Evolutionary conservation across 1,140 invertebrate species (phyloP).

Genomic region (Octopus bimaculoides): DNA sequence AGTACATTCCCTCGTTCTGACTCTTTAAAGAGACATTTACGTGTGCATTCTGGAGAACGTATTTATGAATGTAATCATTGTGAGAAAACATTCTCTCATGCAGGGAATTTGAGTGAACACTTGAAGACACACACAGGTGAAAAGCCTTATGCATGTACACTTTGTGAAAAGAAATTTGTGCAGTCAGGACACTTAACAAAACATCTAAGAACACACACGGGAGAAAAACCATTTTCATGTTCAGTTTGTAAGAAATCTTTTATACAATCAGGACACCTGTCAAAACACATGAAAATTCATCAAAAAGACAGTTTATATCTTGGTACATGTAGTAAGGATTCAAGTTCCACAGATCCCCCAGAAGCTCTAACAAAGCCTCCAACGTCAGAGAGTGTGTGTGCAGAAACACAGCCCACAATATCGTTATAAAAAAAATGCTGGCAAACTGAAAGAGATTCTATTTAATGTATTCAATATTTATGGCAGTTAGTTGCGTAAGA

Average conservation of each 20-base stretch:
- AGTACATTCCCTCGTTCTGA: slow-evolving; percentile 44
- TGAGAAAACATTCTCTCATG: slow-evolving; percentile 31
- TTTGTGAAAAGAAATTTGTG: slow-evolving; percentile 46
- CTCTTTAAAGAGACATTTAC: slow-evolving; percentile 34
- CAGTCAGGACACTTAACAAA: slow-evolving; percentile 39
- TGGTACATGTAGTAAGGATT: too few relatives aligned
- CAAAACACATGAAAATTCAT: slow-evolving; percentile 62
- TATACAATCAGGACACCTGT: slow-evolving; percentile 78
- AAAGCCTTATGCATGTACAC: slow-evolving; percentile 50
- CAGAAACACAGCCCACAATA: too few relatives aligned
- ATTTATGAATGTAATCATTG: slow-evolving; percentile 41
- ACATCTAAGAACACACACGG: slow-evolving; percentile 54
- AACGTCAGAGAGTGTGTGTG: too few relatives aligned
- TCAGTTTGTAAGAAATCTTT: slow-evolving; percentile 45
- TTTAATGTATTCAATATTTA: too few relatives aligned
- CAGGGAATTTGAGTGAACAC: slow-evolving; percentile 44
- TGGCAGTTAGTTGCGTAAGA: too few relatives aligned
- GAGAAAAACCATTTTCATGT: slow-evolving; percentile 50
- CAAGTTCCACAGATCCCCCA: too few relatives aligned
- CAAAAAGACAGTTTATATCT: slow-evolving; percentile 31
- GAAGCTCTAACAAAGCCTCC: too few relatives aligned
- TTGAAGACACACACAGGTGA: slow-evolving; percentile 53
- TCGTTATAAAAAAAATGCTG: too few relatives aligned
- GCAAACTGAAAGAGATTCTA: too few relatives aligned
- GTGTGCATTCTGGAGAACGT: slow-evolving; percentile 27